Conservation (phyloP, 2,797 vertebrate species). For the Enteromius viviparus region DNA sequence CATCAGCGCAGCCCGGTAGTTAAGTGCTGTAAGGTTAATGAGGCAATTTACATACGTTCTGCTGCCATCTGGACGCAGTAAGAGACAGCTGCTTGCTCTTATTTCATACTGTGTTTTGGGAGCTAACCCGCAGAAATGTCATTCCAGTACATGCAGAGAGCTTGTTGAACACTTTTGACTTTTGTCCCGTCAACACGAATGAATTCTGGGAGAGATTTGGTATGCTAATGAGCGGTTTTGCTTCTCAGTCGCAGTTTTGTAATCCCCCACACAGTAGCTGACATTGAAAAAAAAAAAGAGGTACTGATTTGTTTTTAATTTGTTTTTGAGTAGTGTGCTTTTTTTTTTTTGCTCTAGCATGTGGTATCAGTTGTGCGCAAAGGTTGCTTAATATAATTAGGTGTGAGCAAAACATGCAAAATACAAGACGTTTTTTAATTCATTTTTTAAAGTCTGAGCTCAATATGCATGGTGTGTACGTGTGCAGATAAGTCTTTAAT, state of each 20-base stretch:
- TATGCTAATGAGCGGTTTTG: constrained; percentile 27
- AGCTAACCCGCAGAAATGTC: constrained; percentile 66
- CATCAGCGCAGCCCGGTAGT: constrained; percentile 72
- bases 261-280: constrained; percentile 9
- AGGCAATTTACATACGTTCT: constrained; percentile 79
- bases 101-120: constrained; percentile 58
- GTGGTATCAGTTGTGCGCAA: neutral
- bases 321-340: neutral
- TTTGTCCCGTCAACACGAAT: constrained; percentile 31
- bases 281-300: neutral
- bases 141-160: constrained; percentile 53
- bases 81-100: constrained; percentile 69
- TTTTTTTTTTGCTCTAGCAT: constrained; percentile 23
- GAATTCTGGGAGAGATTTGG: neutral
- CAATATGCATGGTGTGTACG: neutral
- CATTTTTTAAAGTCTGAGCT: neutral
- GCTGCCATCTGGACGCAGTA: constrained; percentile 73
- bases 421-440: neutral
- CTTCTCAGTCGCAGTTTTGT: constrained; percentile 3
- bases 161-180: constrained; percentile 48
- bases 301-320: constrained; percentile 21
- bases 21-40: constrained; percentile 81
- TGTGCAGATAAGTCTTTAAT: constrained; percentile 1
- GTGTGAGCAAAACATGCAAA: neutral
- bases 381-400: constrained; percentile 1